phyloP scores from a whole-genome alignment of 2,113 vertebrate genomes.

The Neotoma lepida region DNA sequence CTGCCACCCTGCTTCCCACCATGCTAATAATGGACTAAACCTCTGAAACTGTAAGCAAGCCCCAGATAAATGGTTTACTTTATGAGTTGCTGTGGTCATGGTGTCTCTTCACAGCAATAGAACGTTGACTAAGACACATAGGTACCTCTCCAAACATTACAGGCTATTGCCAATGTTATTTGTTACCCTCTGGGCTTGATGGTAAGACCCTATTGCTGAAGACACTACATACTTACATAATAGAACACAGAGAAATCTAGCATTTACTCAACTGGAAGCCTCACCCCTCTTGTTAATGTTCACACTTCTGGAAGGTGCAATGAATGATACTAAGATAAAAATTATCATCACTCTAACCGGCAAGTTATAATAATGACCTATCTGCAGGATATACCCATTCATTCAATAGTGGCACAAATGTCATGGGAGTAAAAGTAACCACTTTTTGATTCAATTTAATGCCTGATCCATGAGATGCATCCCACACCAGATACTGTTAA shows the following conservation, averaged over 20 bases:
- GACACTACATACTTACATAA: neutral
- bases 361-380: neutral
- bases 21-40: neutral
- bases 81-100: neutral
- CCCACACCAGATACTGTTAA: neutral
- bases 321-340: neutral
- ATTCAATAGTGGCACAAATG: neutral
- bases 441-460: neutral
- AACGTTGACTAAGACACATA: neutral
- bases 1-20: neutral
- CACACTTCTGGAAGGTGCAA: neutral
- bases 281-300: neutral
- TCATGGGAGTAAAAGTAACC: neutral
- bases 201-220: neutral
- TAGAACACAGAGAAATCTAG: neutral
- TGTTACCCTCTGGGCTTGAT: neutral
- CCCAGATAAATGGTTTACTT: neutral
- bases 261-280: neutral
- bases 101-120: neutral
- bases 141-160: neutral
- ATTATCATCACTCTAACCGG: neutral
- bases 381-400: neutral
- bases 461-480: neutral
- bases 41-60: neutral
- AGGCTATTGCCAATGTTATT: neutral